Evolutionary conservation across 1,140 invertebrate species (phyloP).

Genomic region (Neodiprion virginianus): DNA sequence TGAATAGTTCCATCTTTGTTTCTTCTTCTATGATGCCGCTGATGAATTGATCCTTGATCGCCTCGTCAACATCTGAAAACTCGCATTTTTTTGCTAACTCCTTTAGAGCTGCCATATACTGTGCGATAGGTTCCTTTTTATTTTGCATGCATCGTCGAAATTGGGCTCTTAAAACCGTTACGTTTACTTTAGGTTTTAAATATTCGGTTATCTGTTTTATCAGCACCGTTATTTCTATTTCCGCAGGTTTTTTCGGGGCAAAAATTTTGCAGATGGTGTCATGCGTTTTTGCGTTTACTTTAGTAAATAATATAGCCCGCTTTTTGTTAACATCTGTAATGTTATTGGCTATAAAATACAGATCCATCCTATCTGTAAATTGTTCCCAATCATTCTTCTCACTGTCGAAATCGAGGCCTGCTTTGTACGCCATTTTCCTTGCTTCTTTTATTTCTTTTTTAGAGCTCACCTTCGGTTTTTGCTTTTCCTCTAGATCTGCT

Average conservation of each 20-base stretch:
- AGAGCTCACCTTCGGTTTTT: background rate
- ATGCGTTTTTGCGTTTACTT: slow-evolving; percentile 33
- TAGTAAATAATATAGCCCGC: background rate
- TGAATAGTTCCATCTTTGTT: slow-evolving; percentile 14
- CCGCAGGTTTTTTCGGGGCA: slow-evolving; percentile 31
- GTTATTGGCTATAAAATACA: slow-evolving; percentile 35
- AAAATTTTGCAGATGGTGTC: slow-evolving; percentile 36
- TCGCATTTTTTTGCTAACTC: slow-evolving; percentile 30
- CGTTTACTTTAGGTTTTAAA: slow-evolving; percentile 38
- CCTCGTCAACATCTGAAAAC: slow-evolving; percentile 22
- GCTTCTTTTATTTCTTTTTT: background rate
- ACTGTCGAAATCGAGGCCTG: slow-evolving; percentile 5
- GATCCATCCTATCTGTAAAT: slow-evolving; percentile 26
- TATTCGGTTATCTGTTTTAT: slow-evolving; percentile 32
- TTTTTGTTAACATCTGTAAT: slow-evolving; percentile 22
- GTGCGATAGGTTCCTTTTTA: slow-evolving; percentile 31
- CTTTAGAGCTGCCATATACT: slow-evolving; percentile 39
- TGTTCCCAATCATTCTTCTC: slow-evolving; percentile 13
- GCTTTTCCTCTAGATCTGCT: background rate
- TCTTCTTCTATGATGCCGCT: slow-evolving; percentile 14
- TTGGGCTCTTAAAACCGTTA: slow-evolving; percentile 38
- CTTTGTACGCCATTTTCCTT: slow-evolving; percentile 10
- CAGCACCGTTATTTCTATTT: slow-evolving; percentile 29
- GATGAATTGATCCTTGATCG: slow-evolving; percentile 15
- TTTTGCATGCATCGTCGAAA: slow-evolving; percentile 37